Base-by-base conservation (phyloP, 2,113 vertebrate genomes). In the Lepus americanus region DNA sequence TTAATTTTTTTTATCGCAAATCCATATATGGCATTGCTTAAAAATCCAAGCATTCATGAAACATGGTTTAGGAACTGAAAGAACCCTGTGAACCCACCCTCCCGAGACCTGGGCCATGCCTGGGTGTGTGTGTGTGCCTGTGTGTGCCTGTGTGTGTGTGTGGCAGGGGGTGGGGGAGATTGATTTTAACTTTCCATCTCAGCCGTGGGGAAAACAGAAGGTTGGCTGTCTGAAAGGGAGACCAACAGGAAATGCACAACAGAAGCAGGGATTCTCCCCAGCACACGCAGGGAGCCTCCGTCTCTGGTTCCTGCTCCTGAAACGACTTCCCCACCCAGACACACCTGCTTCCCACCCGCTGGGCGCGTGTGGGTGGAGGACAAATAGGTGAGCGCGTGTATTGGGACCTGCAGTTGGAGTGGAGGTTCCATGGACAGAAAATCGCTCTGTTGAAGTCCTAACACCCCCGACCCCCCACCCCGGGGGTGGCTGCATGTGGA, bases 1-100 rank as follows among this genome's bases (percentile, higher is more conserved):
- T 92, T 94, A 89, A 76, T 86, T 95, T 91, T 83, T 91, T 78
- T 3, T 16, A 91, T 95, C 85, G 92, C 81, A 77, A 87, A 84
- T 55, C 86, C 87, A 29, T 94, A 85, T 61, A 39, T 36, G 33
- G 79, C 76, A 89, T 64, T 77, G 95, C 80, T 93, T 95, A 95
- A 95, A 95, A 96, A 84, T 64, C 39, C 84, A 89, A 82, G 67
- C 64, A 31, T 80, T 97, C 84, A 67, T 5, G 29, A 87, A 87
- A 87, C 63, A 64, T 91, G 87, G 83, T 77, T 94, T 91, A 89
- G 59, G 81, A 64, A 63, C 73, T 27, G 73, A 93, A 82, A 94
- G 69, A 66, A 1, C 25, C 55, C 70, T 85, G 17, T n/a, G 69
- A 81, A 51, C 44, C 5, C 16, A 64, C 49, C 61, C 69, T 82